Conservation (phyloP, 2,797 vertebrate genomes). For the Acanthopagrus latus region DNA sequence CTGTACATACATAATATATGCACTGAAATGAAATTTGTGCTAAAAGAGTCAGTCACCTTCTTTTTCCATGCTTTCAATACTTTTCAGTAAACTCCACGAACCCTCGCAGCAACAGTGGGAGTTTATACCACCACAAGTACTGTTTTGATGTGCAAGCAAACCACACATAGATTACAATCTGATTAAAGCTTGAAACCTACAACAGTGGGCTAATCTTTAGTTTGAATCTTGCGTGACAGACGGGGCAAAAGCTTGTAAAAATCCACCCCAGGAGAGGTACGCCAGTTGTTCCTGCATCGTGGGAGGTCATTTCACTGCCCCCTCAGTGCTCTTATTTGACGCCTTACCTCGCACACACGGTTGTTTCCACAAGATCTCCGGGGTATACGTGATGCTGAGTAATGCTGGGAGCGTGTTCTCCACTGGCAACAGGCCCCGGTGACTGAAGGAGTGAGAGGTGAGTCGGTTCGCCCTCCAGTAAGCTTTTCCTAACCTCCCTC, state of each 20-base stretch:
- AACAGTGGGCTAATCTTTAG: constrained; percentile 33
- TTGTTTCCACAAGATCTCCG: constrained; percentile 44
- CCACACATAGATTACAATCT: constrained; percentile 25
- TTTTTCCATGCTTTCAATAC: background rate
- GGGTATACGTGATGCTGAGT: constrained; percentile 37
- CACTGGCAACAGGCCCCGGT: constrained; percentile 45
- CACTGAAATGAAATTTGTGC: background rate
- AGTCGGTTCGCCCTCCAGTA: constrained; percentile 53
- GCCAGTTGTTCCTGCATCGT: constrained; percentile 44
- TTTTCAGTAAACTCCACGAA: background rate
- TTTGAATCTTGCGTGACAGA: constrained; percentile 26
- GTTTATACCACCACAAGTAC: constrained; percentile 14
- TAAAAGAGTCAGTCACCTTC: background rate
- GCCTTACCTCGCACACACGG: background rate
- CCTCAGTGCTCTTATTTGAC: constrained; percentile 51
- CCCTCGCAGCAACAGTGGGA: background rate
- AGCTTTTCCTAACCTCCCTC: constrained; percentile 75
- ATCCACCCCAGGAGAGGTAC: constrained; percentile 31
- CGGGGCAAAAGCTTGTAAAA: constrained; percentile 47
- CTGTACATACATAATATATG: background rate
- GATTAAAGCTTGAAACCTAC: constrained; percentile 34
- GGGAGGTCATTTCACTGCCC: constrained; percentile 54
- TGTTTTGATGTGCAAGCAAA: constrained; percentile 30
- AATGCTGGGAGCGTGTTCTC: constrained; percentile 45
- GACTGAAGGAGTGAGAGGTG: constrained; percentile 54